phyloP scores from a whole-genome alignment of 2,797 vertebrate genomes.

The Macropus fuliginosus region DNA sequence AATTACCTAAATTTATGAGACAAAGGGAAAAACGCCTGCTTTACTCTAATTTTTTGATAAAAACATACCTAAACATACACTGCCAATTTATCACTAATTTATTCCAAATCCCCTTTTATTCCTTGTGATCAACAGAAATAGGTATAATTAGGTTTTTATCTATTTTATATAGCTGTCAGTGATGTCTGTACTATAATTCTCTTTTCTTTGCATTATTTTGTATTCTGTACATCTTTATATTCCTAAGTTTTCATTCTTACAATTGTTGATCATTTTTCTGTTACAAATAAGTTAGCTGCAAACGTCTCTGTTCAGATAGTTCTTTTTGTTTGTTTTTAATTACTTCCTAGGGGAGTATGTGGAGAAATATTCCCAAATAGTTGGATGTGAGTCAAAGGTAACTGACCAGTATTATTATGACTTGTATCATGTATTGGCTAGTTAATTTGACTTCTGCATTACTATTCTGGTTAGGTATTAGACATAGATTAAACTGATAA shows the following conservation, averaged over 20 bases:
- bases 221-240: neutral
- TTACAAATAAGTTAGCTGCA: neutral
- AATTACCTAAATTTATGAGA: neutral
- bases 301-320: neutral
- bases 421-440: neutral
- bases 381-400: neutral
- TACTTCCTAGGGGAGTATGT: neutral
- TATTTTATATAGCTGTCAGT: neutral
- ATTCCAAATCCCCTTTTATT: neutral
- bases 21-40: neutral
- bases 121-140: neutral
- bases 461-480: neutral
- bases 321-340: neutral
- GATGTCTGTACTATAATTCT: neutral
- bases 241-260: neutral
- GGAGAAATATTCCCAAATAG: neutral
- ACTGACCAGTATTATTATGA: neutral
- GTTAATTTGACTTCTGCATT: neutral
- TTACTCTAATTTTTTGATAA: neutral
- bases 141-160: neutral
- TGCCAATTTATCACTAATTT: neutral
- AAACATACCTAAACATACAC: neutral
- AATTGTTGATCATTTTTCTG: neutral
- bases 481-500: neutral
- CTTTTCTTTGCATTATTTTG: neutral